phyloP scores from a whole-genome alignment of 2,113 vertebrate species.

The Gobio gobio region DNA sequence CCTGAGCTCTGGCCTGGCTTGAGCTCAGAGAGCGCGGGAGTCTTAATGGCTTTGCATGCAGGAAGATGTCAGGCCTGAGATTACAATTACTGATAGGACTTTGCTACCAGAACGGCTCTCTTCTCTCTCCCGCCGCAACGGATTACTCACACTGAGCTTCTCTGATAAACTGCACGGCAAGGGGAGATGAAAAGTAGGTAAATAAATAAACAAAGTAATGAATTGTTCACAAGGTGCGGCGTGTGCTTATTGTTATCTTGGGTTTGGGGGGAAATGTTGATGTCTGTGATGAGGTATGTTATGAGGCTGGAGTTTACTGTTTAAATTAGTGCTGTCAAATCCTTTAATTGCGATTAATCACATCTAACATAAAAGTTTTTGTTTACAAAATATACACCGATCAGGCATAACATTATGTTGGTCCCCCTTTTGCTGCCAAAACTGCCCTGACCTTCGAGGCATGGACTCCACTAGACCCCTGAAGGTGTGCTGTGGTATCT shows the following conservation, averaged over 20 bases:
- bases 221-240: conserved; percentile 14
- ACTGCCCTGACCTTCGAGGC: too few species aligned
- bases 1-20: conserved; percentile 40
- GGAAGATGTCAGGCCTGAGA: conserved; percentile 61
- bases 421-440: too few species aligned
- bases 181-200: conserved; percentile 29
- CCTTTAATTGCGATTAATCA: too few species aligned
- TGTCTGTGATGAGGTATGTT: conserved; percentile 8
- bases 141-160: conserved; percentile 46
- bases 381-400: too few species aligned
- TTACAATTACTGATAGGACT: conserved; percentile 62
- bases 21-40: conserved; percentile 34
- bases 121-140: conserved; percentile 41
- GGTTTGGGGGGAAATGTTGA: background rate
- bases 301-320: background rate
- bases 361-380: too few species aligned
- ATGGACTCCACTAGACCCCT: too few species aligned
- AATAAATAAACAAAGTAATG: conserved; percentile 35
- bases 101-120: conserved; percentile 49
- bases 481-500: too few species aligned
- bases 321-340: too few species aligned
- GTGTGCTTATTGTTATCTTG: conserved; percentile 14
- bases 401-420: too few species aligned
- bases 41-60: conserved; percentile 65
- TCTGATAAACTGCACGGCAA: conserved; percentile 52